Conservation (phyloP, 2,797 vertebrate genomes). For the Myoxocephalus aenaeus region DNA sequence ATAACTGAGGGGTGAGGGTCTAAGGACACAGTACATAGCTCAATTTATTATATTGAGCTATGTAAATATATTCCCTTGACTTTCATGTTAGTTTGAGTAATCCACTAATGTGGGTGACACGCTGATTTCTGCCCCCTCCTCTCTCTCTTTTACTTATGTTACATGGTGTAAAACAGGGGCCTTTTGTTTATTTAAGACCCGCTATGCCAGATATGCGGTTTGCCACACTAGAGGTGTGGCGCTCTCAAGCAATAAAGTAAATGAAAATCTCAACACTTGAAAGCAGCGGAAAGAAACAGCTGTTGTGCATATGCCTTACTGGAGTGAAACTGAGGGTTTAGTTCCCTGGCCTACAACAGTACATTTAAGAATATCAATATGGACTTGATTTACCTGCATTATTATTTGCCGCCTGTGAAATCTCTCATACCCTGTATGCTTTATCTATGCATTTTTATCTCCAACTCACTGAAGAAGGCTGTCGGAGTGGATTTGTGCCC, state of each 20-base stretch:
- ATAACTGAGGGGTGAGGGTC: not conserved
- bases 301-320: slow-evolving; percentile 81
- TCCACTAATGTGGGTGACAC: not conserved
- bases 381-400: slow-evolving; percentile 9
- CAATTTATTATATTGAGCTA: not conserved
- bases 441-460: slow-evolving; percentile 13
- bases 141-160: slow-evolving; percentile 61
- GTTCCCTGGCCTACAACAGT: slow-evolving; percentile 9
- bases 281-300: slow-evolving; percentile 83
- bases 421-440: not conserved
- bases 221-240: slow-evolving; percentile 85
- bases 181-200: slow-evolving; percentile 90
- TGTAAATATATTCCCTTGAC: not conserved
- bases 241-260: slow-evolving; percentile 82
- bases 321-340: slow-evolving; percentile 41
- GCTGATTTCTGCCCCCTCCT: slow-evolving; percentile 44
- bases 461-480: slow-evolving; percentile 16
- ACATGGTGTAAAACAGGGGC: slow-evolving; percentile 83
- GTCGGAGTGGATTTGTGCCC: slow-evolving; percentile 39
- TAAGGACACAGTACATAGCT: not conserved
- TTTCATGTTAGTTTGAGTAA: not conserved
- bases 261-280: slow-evolving; percentile 89
- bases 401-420: not conserved
- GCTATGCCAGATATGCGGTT: slow-evolving; percentile 87
- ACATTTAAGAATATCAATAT: slow-evolving; percentile 27